Evolutionary conservation across 1,140 invertebrate species (phyloP).

Genomic region (Brachionus calyciflorus): DNA sequence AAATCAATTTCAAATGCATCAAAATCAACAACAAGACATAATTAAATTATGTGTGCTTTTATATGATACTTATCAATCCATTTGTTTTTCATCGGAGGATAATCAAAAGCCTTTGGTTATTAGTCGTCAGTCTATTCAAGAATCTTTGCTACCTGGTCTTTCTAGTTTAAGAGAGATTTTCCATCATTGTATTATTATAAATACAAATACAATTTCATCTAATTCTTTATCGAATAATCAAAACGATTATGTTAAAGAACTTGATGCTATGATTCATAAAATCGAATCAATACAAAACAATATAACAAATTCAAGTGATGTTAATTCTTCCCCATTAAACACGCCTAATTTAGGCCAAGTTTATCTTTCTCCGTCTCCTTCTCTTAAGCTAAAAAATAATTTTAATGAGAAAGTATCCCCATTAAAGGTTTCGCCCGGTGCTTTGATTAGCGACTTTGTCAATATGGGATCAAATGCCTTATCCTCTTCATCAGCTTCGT

Average conservation of each 20-base stretch:
- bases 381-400: not conserved
- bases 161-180: slow-evolving; percentile 28
- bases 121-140: slow-evolving; percentile 17
- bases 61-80: slow-evolving; percentile 36
- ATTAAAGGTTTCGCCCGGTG: not conserved
- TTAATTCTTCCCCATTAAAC: not conserved
- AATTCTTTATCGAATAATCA: slow-evolving; percentile 28
- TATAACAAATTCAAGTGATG: not conserved
- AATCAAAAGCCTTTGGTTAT: not conserved
- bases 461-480: slow-evolving; percentile 1
- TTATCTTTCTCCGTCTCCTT: not conserved
- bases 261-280: slow-evolving; percentile 34
- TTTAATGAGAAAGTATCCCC: not conserved
- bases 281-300: not conserved
- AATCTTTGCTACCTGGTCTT: slow-evolving; percentile 34
- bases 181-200: not conserved
- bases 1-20: not conserved
- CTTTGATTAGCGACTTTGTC: not conserved
- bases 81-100: not conserved
- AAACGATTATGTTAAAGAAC: slow-evolving; percentile 2
- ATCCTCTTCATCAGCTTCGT: slow-evolving; percentile 15
- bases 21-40: slow-evolving; percentile 33
- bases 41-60: slow-evolving; percentile 31
- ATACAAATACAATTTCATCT: not conserved
- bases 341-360: no score